phyloP scores from a whole-genome alignment of 2,888 invertebrate species.

The Eurytoma californica region DNA sequence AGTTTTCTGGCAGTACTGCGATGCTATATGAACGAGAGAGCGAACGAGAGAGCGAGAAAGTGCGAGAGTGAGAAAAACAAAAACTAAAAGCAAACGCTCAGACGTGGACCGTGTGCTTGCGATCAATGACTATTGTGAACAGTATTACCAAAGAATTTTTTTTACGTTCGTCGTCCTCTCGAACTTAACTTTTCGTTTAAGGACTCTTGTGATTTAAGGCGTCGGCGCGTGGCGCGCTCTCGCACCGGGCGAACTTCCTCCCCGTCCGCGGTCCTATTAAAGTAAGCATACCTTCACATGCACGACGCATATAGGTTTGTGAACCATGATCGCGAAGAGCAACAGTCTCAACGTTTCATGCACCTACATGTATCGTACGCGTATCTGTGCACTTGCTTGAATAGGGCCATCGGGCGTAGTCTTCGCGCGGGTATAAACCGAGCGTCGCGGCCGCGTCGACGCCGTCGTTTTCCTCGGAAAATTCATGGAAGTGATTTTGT shows the following conservation, averaged over 20 bases:
- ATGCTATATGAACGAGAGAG: neutral
- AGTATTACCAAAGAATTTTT: conserved; percentile 54
- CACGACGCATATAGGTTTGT: too few species aligned
- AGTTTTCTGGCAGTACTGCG: conserved; percentile 24
- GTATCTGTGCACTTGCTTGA: too few species aligned
- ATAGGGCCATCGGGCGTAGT: too few species aligned
- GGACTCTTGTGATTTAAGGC: conserved; percentile 22
- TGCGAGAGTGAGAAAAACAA: neutral
- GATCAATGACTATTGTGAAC: conserved; percentile 40
- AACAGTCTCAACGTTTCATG: too few species aligned
- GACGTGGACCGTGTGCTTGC: conserved; percentile 46
- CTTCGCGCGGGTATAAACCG: too few species aligned
- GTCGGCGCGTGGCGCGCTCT: neutral
- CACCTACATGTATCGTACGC: too few species aligned
- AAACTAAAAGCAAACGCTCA: conserved; percentile 41
- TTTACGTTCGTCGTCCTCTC: neutral
- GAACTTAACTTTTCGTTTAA: conserved; percentile 3
- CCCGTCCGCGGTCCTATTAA: too few species aligned
- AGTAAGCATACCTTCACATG: too few species aligned
- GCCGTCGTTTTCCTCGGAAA: neutral
- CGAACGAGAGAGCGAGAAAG: neutral
- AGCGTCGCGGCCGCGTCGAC: too few species aligned
- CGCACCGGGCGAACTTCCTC: too few species aligned
- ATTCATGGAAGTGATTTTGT: neutral
- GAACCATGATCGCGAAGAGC: too few species aligned